Percentiles rank a stretch among this genome's conserved stretches.
These are phyloP conservation scores for Metridium senile DNA, from an alignment of 92 coral and sea anemone species.

Conservation along the genomic window DNA sequence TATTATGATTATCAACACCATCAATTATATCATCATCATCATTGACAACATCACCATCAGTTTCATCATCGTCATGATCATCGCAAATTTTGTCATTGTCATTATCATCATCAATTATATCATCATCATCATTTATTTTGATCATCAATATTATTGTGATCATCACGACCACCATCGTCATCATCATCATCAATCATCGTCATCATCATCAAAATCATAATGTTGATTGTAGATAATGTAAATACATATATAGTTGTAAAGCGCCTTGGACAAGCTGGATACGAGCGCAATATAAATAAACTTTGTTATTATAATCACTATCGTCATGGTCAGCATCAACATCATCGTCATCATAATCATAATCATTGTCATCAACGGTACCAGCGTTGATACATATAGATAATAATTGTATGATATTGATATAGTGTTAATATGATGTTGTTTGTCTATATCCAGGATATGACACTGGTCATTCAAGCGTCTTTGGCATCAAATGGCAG, in stretches of 20 bases:
- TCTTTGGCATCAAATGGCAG: slow-evolving; percentile 60
- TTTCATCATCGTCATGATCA: background rate
- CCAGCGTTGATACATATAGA: background rate
- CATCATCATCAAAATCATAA: too few relatives aligned
- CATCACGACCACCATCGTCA: too few relatives aligned
- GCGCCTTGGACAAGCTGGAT: too few relatives aligned
- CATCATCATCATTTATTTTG: slow-evolving; percentile 1
- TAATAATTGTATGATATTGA: background rate
- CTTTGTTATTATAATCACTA: too few relatives aligned
- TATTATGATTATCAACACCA: background rate
- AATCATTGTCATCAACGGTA: background rate
- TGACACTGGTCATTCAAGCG: slow-evolving; percentile 85
- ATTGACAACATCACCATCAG: background rate
- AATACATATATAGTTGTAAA: too few relatives aligned
- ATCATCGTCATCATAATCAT: background rate
- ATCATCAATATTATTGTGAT: too few relatives aligned
- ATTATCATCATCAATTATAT: background rate
- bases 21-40: background rate
- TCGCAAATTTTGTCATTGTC: background rate
- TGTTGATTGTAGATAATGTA: too few relatives aligned
- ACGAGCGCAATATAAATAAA: too few relatives aligned
- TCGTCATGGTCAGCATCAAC: background rate
- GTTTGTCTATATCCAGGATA: slow-evolving; percentile 43
- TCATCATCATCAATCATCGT: too few relatives aligned
- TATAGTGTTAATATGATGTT: background rate